Conservation (phyloP, 2,888 invertebrate genomes). For the Melolontha melolontha region DNA sequence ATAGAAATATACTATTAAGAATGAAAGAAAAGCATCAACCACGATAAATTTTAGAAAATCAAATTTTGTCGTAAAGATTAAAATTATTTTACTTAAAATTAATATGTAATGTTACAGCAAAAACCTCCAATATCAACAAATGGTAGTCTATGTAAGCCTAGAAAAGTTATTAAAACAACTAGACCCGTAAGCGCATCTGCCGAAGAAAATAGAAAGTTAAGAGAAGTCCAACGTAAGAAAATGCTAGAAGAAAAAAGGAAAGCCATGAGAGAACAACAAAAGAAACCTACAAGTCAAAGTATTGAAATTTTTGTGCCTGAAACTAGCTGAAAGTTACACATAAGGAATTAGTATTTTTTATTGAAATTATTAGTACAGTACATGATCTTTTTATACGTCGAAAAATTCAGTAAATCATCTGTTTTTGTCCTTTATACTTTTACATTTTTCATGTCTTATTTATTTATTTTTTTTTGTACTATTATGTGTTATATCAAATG, state of each 20-base stretch:
- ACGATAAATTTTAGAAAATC: too few species aligned
- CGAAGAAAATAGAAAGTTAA: slow-evolving; percentile 66
- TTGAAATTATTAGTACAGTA: slow-evolving; percentile 41
- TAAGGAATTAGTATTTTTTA: slow-evolving; percentile 30
- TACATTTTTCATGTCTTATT: slow-evolving; percentile 16
- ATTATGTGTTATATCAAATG: slow-evolving; percentile 10
- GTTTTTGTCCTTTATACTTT: slow-evolving; percentile 5
- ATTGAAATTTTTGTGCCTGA: slow-evolving; percentile 66
- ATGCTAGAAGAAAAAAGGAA: slow-evolving; percentile 82
- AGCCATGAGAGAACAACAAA: slow-evolving; percentile 65
- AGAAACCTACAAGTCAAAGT: slow-evolving; percentile 55
- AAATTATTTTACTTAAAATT: too few species aligned
- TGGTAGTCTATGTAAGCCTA: slow-evolving; percentile 42
- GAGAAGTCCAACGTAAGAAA: slow-evolving; percentile 80
- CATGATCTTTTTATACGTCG: slow-evolving; percentile 36
- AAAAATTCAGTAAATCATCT: slow-evolving; percentile 30
- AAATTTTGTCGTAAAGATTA: too few species aligned
- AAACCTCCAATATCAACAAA: slow-evolving; percentile 33
- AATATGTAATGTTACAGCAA: slow-evolving; percentile 30
- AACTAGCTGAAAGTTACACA: slow-evolving; percentile 60
- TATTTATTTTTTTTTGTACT: slow-evolving; percentile 23
- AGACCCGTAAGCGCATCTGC: slow-evolving; percentile 64
- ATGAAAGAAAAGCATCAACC: too few species aligned
- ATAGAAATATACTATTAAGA: too few species aligned
- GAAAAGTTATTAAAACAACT: slow-evolving; percentile 48